phyloP scores from a whole-genome alignment of 2,797 vertebrate species.

The Leuciscus waleckii region DNA sequence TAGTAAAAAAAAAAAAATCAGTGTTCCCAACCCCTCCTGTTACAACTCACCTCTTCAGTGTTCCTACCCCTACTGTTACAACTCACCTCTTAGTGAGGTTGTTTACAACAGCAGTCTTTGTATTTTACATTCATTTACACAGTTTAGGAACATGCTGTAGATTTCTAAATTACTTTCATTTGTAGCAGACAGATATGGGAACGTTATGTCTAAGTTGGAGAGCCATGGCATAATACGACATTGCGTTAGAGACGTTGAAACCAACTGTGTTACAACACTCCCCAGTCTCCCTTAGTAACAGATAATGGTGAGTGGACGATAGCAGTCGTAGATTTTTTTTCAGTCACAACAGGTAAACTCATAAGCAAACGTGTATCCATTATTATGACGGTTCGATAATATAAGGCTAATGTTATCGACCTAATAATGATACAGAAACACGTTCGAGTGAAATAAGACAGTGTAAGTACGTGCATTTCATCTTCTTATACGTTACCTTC shows the following conservation, averaged over 20 bases:
- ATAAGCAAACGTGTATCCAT: not conserved
- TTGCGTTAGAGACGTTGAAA: not conserved
- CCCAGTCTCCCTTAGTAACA: not conserved
- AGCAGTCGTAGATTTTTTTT: not conserved
- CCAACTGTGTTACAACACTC: not conserved
- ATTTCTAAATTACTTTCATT: not conserved
- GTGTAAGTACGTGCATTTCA: not conserved
- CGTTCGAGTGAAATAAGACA: not conserved
- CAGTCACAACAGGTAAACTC: not conserved
- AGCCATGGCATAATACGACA: not conserved
- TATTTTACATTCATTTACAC: not conserved
- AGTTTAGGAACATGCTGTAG: not conserved
- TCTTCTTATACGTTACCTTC: constrained; percentile 81
- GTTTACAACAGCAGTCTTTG: not conserved
- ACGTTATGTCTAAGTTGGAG: not conserved
- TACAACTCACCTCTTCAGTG: not conserved
- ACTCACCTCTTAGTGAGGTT: not conserved
- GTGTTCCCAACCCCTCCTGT: not conserved
- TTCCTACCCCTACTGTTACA: not conserved
- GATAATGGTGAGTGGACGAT: not conserved
- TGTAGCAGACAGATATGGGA: not conserved
- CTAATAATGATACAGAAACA: not conserved
- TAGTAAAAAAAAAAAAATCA: not conserved
- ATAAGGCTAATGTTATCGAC: no score
- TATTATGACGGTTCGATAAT: not conserved